These are phyloP conservation scores for Apostichopus leukothele DNA, from an alignment of 53 echinoderm and acorn worm species.

Conservation along the genomic window DNA sequence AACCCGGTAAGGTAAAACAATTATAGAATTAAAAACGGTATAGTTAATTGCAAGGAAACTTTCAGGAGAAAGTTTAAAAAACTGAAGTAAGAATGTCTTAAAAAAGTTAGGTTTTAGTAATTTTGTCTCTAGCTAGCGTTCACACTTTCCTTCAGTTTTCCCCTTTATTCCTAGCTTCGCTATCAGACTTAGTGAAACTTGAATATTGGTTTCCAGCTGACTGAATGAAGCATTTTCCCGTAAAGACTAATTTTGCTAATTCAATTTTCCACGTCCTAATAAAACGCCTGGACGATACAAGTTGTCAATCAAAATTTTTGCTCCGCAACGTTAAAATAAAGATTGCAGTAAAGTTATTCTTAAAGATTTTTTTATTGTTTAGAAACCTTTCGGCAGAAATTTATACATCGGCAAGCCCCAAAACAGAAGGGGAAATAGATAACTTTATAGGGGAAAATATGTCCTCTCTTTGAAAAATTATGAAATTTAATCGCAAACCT, in stretches of 20 bases:
- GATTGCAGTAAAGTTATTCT: neutral
- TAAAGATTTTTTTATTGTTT: neutral
- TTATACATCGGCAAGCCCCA: neutral
- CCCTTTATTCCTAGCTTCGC: neutral
- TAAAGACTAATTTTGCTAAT: constrained; percentile 37
- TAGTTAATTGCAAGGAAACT: too few species aligned
- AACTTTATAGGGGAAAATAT: neutral
- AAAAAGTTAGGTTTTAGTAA: too few species aligned
- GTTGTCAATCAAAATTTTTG: constrained; percentile 14
- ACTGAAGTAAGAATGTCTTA: too few species aligned
- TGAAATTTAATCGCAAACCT: neutral
- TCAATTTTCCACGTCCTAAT: constrained; percentile 31
- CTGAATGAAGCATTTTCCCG: neutral
- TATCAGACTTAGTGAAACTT: neutral
- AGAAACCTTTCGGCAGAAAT: neutral
- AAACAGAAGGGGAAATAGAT: constrained; percentile 1
- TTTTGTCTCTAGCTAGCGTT: neutral
- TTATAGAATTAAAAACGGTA: too few species aligned
- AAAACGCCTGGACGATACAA: constrained; percentile 33
- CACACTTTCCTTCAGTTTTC: neutral
- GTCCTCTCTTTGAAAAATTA: neutral
- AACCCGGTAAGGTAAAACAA: too few species aligned
- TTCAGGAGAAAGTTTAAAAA: neutral
- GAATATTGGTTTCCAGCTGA: constrained; percentile 14
- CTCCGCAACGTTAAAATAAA: neutral